Base-by-base conservation (phyloP, 2,113 vertebrate genomes). In the Campylomormyrus tamandua region DNA sequence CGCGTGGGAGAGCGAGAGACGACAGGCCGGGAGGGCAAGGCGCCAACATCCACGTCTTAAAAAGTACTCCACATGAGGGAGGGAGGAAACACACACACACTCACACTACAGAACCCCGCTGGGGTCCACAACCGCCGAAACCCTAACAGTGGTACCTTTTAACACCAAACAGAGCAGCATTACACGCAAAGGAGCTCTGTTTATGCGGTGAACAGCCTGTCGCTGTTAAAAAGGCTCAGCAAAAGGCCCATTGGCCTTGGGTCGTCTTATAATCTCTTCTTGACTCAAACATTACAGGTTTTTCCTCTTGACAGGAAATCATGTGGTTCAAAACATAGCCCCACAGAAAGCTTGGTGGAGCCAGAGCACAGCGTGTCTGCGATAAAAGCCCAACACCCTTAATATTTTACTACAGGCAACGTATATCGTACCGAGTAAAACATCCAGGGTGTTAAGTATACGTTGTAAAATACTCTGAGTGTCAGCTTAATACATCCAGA, bases 361-460 rank as follows among this genome's bases (percentile, higher is more conserved):
- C 35, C 35, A 80, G 74, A 19, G 74, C 31, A 42, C 35, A 80
- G 74, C 15, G 35, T 42, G 74, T 70, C 62, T 70, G n/a, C 27
- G 62, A 31, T 70, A 70, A 70, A 66, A 70, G 27, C 62, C n/a
- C 3, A 10, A 70, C 62, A 31, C 62, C 62, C 62, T 70, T 70
- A 31, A 70, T 31, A 70, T 31, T 70, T 70, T 70, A 70, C 62
- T 70, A 70, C 62, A 70, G 62, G n/a, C 27, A 70, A 70, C 11
- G 62, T 70, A 42, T 17, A 80, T 80, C 83, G 6, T n/a, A 49
- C 19, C 21, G 1, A 50, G 24, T 13, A 48, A 88, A 83, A 70
- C 24, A 91, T 86, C 90, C 89, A 92, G 84, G 87, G 90, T 35
- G 27, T 87, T 49, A 35, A n/a, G 49, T 42, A 58, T 87, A 31